Evolutionary conservation across 2,797 vertebrate genomes (phyloP).

Genomic region (Sciaenops ocellatus): DNA sequence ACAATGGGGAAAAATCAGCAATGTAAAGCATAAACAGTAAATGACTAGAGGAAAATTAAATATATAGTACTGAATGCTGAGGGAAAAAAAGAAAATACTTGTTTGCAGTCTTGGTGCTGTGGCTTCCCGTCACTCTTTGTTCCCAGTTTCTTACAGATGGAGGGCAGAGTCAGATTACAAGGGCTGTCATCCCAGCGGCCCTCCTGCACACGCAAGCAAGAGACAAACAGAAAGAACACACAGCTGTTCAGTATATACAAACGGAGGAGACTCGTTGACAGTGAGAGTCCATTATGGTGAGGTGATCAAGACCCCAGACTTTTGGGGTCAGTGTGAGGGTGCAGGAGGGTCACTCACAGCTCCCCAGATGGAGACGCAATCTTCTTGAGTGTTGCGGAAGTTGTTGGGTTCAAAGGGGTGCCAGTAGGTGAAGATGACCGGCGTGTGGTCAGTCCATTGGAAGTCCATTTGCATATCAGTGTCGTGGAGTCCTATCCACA

Average conservation of each 20-base stretch:
- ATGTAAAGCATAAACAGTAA: background rate
- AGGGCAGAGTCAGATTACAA: constrained; percentile 94
- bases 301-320: constrained; percentile 12
- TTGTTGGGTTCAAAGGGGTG: constrained; percentile 98
- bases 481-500: constrained; percentile 98
- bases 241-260: constrained; percentile 69
- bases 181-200: constrained; percentile 98
- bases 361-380: constrained; percentile 98
- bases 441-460: constrained; percentile 95
- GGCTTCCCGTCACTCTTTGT: constrained; percentile 88
- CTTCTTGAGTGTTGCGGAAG: constrained; percentile 94
- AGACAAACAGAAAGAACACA: constrained; percentile 61
- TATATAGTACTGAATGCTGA: background rate
- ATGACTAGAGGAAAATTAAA: constrained; percentile 1
- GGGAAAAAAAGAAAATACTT: constrained; percentile 80
- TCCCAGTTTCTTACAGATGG: constrained; percentile 95
- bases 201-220: constrained; percentile 83
- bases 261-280: constrained; percentile 25
- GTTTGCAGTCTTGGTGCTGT: constrained; percentile 92
- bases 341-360: constrained; percentile 86
- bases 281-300: constrained; percentile 5
- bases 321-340: constrained; percentile 19
- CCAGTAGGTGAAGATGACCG: constrained; percentile 96
- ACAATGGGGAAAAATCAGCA: background rate
- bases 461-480: constrained; percentile 97